Percentiles rank a stretch among this genome's conserved stretches.
Evolutionary conservation across 2,797 vertebrate genomes (phyloP).

Genomic region (Decapterus maruadsi): DNA sequence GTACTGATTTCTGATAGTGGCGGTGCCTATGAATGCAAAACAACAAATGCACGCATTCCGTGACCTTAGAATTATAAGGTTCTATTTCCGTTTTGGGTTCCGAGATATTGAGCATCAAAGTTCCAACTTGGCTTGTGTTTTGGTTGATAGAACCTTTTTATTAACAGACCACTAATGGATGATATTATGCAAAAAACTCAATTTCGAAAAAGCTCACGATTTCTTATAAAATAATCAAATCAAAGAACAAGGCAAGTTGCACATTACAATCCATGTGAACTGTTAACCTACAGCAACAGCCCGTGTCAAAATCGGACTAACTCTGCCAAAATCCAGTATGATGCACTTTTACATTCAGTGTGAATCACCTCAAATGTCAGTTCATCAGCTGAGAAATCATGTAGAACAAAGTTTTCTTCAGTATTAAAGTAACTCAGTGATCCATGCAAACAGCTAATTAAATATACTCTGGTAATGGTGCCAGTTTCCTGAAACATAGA

Average conservation of each 20-base stretch:
- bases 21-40: not conserved
- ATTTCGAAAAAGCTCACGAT: too few species aligned
- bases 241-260: not conserved
- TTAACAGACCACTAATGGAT: too few species aligned
- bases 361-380: not conserved
- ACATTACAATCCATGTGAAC: not conserved
- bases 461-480: too few species aligned
- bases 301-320: not conserved
- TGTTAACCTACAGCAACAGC: not conserved
- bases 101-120: too few species aligned
- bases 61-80: too few species aligned
- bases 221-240: not conserved
- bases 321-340: too few species aligned
- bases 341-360: not conserved
- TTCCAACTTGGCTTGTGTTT: too few species aligned
- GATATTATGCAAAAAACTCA: too few species aligned
- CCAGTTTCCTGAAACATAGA: not conserved
- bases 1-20: not conserved
- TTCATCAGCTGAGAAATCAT: not conserved
- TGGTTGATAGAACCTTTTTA: too few species aligned
- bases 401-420: not conserved
- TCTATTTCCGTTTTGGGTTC: too few species aligned
- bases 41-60: not conserved
- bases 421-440: too few species aligned
- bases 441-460: not conserved